Evolutionary conservation across 37 sponge, comb jelly and placozoan species (phyloP), one percentile per base, ranked within the genome.

Genomic region (Cliona cf. orientalis): DNA sequence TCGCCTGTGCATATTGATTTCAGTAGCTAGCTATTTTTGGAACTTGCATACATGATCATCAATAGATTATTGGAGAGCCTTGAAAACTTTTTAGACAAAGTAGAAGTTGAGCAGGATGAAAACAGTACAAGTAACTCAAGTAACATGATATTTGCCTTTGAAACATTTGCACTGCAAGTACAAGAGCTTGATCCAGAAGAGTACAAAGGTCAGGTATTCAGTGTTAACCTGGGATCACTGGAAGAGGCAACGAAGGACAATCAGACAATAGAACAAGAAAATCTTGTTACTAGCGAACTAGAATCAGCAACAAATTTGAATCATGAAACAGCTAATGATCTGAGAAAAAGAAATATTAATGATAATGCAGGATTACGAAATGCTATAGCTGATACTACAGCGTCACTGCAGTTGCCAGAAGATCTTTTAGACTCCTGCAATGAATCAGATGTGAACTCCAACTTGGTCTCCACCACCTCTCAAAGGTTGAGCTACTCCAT

Each of bases 91-190:
- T 42, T 49, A 59, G 60, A 58, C 26, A 7, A 28, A 41, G n/a
- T n/a, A n/a, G n/a, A n/a, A n/a, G 33, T 29, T 36, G 68, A 26
- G 7, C 1, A 5, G 3, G 17, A 33, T 28, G 42, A 44, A 6
- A 38, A 42, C 57, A n/a, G 72, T n/a, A n/a, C n/a, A n/a, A n/a
- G n/a, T 35, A 37, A 69, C n/a, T n/a, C n/a, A n/a, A n/a, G n/a
- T 6, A 23, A 46, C n/a, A 22, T 41, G 23, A 23, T 43, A 5
- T 71, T 81, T 11, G 42, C 58, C 17, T 42, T 44, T 28, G 26
- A 49, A 19, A 78, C 65, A 1, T 86, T 58, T 79, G 86, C 80
- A 14, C 25, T 79, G 53, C 86, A 79, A 45, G n/a, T 86, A 39
- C 58, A 86, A 34, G 72, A 86, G 40, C 35, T 78, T 37, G 33